Conservation (phyloP, 1,140 invertebrate genomes). For the Thaumetopoea pityocampa region DNA sequence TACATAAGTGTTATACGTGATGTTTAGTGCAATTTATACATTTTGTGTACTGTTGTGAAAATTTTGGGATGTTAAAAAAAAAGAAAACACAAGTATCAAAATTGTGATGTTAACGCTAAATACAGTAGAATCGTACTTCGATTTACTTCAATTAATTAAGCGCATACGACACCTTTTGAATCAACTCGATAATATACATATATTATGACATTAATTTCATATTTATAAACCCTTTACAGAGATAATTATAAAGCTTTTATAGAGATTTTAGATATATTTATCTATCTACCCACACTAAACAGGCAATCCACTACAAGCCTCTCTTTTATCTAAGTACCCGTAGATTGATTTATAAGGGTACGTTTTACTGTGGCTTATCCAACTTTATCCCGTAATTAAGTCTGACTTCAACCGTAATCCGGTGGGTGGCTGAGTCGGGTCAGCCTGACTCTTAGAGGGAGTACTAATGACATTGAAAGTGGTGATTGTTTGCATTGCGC, state of each 20-base stretch:
- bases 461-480: constrained; percentile 6
- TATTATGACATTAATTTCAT: too few relatives aligned
- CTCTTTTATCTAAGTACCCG: constrained; percentile 19
- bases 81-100: background rate
- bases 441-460: constrained; percentile 13
- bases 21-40: background rate
- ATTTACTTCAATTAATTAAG: too few relatives aligned
- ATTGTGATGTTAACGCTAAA: too few relatives aligned
- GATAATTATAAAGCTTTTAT: background rate
- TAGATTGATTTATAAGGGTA: constrained; percentile 34
- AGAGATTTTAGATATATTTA: background rate
- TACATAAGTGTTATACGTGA: constrained; percentile 2
- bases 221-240: background rate
- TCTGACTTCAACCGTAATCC: constrained; percentile 27
- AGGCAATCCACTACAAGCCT: constrained; percentile 4
- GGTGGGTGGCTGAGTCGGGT: constrained; percentile 11
- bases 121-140: too few relatives aligned
- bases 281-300: background rate
- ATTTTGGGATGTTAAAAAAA: background rate
- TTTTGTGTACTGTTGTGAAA: background rate
- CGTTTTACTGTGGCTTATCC: constrained; percentile 32
- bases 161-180: too few relatives aligned
- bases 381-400: constrained; percentile 35
- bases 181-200: too few relatives aligned
- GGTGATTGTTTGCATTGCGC: too few relatives aligned